These are phyloP conservation scores for Dryobotodes eremita DNA, from an alignment of 2,888 invertebrate genomes.

Conservation along the genomic window DNA sequence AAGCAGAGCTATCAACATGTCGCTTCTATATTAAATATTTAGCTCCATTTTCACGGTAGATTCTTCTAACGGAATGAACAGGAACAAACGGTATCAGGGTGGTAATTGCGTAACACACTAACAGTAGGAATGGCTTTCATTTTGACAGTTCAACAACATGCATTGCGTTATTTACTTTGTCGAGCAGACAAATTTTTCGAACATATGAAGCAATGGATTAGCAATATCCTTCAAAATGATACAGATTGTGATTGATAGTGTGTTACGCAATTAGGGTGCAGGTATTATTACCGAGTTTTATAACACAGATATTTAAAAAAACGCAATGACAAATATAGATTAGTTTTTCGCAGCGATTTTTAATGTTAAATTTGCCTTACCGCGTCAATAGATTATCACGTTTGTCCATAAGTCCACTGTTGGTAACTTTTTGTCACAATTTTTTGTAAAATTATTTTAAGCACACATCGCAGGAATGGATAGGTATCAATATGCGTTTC, in stretches of 20 bases:
- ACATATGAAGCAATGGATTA: no score
- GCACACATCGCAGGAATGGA: neutral
- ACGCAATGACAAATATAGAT: neutral
- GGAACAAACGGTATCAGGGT: conserved; percentile 45
- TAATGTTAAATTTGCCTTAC: neutral
- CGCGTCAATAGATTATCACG: neutral
- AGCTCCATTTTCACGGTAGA: conserved; percentile 51
- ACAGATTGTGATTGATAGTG: no score
- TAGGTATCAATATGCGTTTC: no score
- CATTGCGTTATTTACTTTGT: no score
- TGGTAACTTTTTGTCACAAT: neutral
- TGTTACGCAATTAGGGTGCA: no score
- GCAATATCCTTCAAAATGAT: no score
- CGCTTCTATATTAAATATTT: conserved; percentile 55
- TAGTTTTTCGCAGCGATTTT: neutral
- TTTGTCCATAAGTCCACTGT: neutral
- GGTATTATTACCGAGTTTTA: conserved; percentile 29
- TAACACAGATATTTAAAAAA: neutral
- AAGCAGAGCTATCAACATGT: conserved; percentile 51
- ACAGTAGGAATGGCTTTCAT: no score
- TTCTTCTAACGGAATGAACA: conserved; percentile 54
- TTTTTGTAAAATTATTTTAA: neutral
- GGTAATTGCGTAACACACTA: no score
- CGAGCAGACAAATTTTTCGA: no score
- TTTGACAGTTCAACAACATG: no score